Evolutionary conservation across 2,797 vertebrate genomes (phyloP), one percentile per base, ranked within the genome.

Genomic region (Micropoecilia bifurca): DNA sequence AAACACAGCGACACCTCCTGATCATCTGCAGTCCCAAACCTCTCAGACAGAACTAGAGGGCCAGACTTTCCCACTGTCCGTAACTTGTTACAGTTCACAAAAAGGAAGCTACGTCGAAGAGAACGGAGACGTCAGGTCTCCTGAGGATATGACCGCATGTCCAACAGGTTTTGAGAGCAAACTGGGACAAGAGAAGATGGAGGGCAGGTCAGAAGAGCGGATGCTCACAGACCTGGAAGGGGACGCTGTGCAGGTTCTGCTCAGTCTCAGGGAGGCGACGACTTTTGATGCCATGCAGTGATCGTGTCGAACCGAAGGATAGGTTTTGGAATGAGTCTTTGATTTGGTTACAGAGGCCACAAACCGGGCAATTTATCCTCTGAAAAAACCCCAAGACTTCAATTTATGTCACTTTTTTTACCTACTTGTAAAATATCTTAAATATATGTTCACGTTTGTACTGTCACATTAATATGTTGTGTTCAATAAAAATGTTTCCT

Each of bases 211-310:
- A 14, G 85, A 59, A 63, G 74, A 72, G 1, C 25, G 8, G 18
- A 61, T 0, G 6, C 76, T 90, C 0, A 83, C 88, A 1, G 78
- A 87, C 41, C 85, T 68, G 1, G 92, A 93, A 71, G 36, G 47
- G 9, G 72, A 82, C 1, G 92, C 89, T 2, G 79, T 89, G n/a
- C 9, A 45, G 0, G 87, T 73, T 0, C 87, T 93, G 61, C 72
- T 91, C 7, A 86, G 59, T 68, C 87, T 93, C 3, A 7, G 78
- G 0, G 68, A 87, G 41, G 20, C 20, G 1, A 53, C 1, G 13
- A 48, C 63, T 10, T 10, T 41, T 0, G 61, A 76, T 8, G 16
- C 25, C 0, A 1, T 14, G 30, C 61, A 82, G 45, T 76, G 59
- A 85, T 13, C 3, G 6, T 75, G 7, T 74, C 2, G 30, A 80